Conservation (phyloP, 2,113 vertebrate species). For the Centrocercus urophasianus region DNA sequence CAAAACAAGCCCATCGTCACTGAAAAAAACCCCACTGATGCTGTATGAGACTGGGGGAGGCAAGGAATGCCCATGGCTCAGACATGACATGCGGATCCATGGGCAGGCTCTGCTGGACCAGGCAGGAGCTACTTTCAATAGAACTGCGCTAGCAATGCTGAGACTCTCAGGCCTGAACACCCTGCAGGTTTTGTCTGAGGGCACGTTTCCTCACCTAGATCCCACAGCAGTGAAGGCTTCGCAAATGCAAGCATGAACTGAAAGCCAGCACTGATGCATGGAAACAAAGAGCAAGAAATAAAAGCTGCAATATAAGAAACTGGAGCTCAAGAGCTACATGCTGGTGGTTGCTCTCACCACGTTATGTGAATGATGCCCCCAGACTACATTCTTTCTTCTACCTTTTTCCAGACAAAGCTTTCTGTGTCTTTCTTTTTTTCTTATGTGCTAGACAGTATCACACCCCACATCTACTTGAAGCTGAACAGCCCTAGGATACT, state of each 20-base stretch:
- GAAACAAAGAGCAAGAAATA: neutral
- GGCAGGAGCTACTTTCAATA: neutral
- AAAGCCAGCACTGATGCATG: neutral
- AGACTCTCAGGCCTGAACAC: neutral
- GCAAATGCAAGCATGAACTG: neutral
- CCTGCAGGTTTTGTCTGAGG: neutral
- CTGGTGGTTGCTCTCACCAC: neutral
- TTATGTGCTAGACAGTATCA: neutral
- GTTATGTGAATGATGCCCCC: neutral
- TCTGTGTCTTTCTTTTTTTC: neutral
- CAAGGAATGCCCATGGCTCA: neutral
- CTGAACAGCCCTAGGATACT: neutral
- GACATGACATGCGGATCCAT: neutral
- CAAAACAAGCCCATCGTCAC: neutral
- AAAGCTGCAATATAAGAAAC: neutral
- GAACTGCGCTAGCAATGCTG: neutral
- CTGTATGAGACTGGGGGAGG: neutral
- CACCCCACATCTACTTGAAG: neutral
- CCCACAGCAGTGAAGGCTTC: accelerated
- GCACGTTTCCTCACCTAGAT: neutral
- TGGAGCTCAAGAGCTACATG: neutral
- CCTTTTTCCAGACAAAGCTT: neutral
- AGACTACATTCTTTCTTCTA: neutral
- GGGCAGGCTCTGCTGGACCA: neutral
- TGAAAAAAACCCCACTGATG: accelerated